A percentile compares a stretch with the other conserved stretches of the same genome.
Conservation (phyloP, 2,797 vertebrate species). For the Etheostoma perlongum region DNA sequence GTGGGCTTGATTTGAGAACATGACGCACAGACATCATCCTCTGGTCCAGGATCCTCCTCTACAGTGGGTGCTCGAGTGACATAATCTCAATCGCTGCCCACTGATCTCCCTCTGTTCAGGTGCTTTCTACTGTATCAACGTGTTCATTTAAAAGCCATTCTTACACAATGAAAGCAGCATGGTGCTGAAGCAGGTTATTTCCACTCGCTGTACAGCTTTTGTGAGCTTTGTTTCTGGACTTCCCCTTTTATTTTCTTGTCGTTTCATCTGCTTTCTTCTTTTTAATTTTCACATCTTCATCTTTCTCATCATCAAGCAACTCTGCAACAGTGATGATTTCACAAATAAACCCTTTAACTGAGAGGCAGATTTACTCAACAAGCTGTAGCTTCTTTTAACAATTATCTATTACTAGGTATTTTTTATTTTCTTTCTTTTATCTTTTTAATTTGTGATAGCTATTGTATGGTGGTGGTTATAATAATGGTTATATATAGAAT, state of each 20-base stretch:
- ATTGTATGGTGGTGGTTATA: neutral
- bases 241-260: neutral
- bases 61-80: slow-evolving; percentile 70
- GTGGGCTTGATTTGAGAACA: slow-evolving; percentile 64
- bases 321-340: neutral
- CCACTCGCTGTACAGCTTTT: slow-evolving; percentile 11
- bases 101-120: slow-evolving; percentile 60
- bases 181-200: slow-evolving; percentile 11
- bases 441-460: neutral
- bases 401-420: neutral
- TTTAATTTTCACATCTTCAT: neutral
- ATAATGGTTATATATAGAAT: neutral
- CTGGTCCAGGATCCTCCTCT: slow-evolving; percentile 66
- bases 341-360: slow-evolving; percentile 17
- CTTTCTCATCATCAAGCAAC: neutral
- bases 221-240: slow-evolving; percentile 13
- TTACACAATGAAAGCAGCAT: slow-evolving; percentile 18
- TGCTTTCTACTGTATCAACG: slow-evolving; percentile 40
- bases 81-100: slow-evolving; percentile 73
- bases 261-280: slow-evolving; percentile 24
- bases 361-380: neutral
- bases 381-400: neutral
- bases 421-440: neutral
- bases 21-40: slow-evolving; percentile 69
- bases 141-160: slow-evolving; percentile 33